A percentile compares a stretch with the other conserved stretches of the same genome.
These are phyloP conservation scores for Chelidonichthys spinosus DNA, from an alignment of 2,797 vertebrate species.

Conservation along the genomic window DNA sequence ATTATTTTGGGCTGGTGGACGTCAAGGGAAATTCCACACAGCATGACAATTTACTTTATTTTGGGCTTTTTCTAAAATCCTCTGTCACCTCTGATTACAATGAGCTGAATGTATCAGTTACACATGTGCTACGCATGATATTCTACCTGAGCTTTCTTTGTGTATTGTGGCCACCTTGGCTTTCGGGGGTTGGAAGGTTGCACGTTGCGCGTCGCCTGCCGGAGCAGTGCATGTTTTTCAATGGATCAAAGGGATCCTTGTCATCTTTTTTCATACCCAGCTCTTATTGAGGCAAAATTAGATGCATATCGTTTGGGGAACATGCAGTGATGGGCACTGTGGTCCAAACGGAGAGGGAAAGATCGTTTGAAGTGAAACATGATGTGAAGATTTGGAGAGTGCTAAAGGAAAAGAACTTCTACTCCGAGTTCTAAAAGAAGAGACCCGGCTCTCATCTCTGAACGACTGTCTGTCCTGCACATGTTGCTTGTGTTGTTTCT, in stretches of 20 bases:
- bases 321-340: not conserved
- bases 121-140: conserved; percentile 72
- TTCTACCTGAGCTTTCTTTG: conserved; percentile 73
- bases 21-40: conserved; percentile 84
- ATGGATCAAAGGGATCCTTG: conserved; percentile 50
- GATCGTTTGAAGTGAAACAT: conserved; percentile 19
- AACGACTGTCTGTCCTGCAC: conserved; percentile 64
- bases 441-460: conserved; percentile 30
- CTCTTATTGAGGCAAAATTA: conserved; percentile 23
- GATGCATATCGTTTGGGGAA: conserved; percentile 13
- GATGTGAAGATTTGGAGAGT: conserved; percentile 10
- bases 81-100: conserved; percentile 87
- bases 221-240: conserved; percentile 29
- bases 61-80: conserved; percentile 73
- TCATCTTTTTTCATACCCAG: conserved; percentile 38
- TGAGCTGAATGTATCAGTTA: conserved; percentile 80
- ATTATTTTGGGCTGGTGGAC: conserved; percentile 85
- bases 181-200: conserved; percentile 31
- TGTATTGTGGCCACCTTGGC: conserved; percentile 61
- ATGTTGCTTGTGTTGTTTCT: conserved; percentile 71
- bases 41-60: conserved; percentile 86
- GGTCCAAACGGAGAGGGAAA: conserved; percentile 13
- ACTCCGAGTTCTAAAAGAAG: conserved; percentile 19
- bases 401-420: not conserved
- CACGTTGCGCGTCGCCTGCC: conserved; percentile 30